Conservation (phyloP, 1,140 invertebrate species). For the Drosophila bocqueti region DNA sequence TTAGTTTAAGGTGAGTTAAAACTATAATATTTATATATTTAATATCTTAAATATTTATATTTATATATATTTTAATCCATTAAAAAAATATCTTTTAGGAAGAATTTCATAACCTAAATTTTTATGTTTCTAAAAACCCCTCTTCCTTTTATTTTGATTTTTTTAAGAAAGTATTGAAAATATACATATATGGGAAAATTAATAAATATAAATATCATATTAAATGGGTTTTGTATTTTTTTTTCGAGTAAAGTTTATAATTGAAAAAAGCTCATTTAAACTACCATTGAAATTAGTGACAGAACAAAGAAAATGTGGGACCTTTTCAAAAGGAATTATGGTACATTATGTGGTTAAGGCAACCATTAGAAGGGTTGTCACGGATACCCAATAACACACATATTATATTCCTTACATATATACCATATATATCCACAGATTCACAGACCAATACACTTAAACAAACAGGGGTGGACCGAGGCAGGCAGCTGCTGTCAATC, state of each 20-base stretch:
- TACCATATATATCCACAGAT: neutral
- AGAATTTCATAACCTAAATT: no score
- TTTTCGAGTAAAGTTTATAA: no score
- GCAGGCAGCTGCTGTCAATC: conserved; percentile 48
- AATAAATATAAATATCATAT: neutral
- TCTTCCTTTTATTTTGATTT: no score
- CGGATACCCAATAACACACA: neutral
- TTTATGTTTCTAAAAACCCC: no score
- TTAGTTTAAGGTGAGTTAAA: conserved; percentile 84
- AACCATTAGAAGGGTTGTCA: conserved; percentile 38
- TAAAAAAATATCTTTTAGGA: no score
- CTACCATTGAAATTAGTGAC: conserved; percentile 11
- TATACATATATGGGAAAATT: no score
- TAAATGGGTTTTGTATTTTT: neutral
- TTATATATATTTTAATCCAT: no score
- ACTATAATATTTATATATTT: neutral
- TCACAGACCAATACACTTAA: conserved; percentile 9
- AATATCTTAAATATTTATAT: neutral
- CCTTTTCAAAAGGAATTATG: conserved; percentile 5
- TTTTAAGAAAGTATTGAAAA: no score
- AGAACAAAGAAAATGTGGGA: conserved; percentile 13
- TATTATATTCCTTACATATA: neutral
- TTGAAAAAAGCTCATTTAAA: conserved; percentile 2
- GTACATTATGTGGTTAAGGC: conserved; percentile 4
- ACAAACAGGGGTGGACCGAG: conserved; percentile 9